Evolutionary conservation across 2,113 vertebrate species (phyloP).

Genomic region (Platycercus adscitus): DNA sequence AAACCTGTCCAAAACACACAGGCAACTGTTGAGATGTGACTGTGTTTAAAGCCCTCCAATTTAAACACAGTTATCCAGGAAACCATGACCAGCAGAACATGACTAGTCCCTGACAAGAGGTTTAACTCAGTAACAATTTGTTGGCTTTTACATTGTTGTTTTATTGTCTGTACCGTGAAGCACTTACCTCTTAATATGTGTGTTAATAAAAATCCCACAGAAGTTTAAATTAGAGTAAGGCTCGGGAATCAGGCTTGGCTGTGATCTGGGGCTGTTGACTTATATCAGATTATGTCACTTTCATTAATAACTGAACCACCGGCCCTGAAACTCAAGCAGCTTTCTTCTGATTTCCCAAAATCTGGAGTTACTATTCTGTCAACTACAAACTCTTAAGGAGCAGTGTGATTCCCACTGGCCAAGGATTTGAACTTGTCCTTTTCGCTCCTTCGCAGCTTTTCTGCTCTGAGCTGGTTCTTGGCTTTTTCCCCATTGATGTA

Average conservation of each 20-base stretch:
- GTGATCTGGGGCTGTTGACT: not conserved
- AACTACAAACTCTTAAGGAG: not conserved
- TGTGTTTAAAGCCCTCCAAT: not conserved
- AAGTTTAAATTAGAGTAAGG: not conserved
- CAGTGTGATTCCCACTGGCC: not conserved
- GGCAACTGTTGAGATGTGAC: not conserved
- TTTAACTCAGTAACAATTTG: not conserved
- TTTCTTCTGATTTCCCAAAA: not conserved
- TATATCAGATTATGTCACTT: not conserved
- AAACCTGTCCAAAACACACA: constrained; percentile 9
- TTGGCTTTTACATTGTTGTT: not conserved
- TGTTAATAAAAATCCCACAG: not conserved
- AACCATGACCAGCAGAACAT: not conserved
- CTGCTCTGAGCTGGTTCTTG: not conserved
- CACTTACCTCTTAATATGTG: not conserved
- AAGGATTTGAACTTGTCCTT: not conserved
- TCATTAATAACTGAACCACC: not conserved
- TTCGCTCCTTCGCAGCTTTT: not conserved
- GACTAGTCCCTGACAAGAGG: not conserved
- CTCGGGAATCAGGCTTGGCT: not conserved
- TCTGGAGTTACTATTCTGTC: not conserved
- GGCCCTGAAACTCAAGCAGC: constrained; percentile 21
- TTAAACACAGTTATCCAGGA: constrained; percentile 31
- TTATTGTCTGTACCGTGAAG: not conserved
- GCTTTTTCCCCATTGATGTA: fast-evolving